A percentile compares a stretch with the other conserved stretches of the same genome.
Evolutionary conservation across 2,888 invertebrate genomes (phyloP).

Genomic region (Strigamia crassipes): DNA sequence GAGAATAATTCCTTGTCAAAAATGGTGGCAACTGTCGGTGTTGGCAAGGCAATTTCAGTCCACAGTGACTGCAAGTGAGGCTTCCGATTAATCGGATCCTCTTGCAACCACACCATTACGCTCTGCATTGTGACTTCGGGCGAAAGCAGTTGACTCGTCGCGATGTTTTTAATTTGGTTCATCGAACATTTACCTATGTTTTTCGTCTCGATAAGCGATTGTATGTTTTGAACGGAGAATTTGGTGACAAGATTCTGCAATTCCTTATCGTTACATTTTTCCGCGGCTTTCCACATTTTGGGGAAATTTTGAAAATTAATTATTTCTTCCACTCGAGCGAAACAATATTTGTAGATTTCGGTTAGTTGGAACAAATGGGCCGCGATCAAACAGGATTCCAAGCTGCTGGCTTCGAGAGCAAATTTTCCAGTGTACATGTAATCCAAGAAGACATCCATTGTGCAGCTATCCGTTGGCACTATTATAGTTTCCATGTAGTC

Average conservation of each 20-base stretch:
- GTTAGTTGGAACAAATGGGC: constrained; percentile 36
- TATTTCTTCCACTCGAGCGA: background rate
- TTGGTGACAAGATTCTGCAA: background rate
- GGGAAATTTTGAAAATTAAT: constrained; percentile 1
- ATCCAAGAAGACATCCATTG: constrained; percentile 25
- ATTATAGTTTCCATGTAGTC: background rate
- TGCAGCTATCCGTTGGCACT: background rate
- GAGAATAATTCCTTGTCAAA: background rate
- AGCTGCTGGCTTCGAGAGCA: background rate
- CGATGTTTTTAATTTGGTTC: background rate
- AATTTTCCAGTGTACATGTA: constrained; percentile 41
- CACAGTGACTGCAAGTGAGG: background rate
- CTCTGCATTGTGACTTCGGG: background rate
- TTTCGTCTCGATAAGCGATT: background rate
- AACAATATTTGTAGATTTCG: constrained; percentile 15
- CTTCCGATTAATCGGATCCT: background rate
- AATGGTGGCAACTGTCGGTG: background rate
- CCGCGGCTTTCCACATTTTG: constrained; percentile 6
- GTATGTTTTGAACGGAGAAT: background rate
- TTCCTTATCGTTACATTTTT: constrained; percentile 29
- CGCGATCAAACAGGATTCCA: background rate
- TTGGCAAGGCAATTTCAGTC: background rate
- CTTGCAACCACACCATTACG: constrained; percentile 1
- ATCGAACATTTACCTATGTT: background rate
- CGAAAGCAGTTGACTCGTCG: background rate